Base-by-base conservation (phyloP, 1,140 invertebrate genomes). In the Amyelois transitella region DNA sequence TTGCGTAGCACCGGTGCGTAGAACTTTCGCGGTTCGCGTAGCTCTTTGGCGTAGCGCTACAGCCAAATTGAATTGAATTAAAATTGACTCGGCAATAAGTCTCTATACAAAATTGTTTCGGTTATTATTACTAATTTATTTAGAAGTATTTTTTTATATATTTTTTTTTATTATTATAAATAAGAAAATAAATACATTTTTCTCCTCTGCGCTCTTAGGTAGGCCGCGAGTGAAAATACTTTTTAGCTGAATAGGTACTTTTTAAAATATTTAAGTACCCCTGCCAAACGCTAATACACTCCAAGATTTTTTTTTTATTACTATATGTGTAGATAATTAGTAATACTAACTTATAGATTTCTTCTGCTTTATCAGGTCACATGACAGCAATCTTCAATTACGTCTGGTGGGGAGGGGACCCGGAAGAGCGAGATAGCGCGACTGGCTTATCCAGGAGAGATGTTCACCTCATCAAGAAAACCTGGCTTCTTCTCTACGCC, bases 331-430 rank as follows among this genome's bases (percentile, higher is more conserved):
- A 28, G 25, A 6, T 28, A 28, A n/a, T n/a, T n/a, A n/a, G n/a
- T n/a, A n/a, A n/a, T n/a, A 28, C 12, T 28, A 18, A 43, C 6
- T 17, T 17, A 4, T 17, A 17, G n/a, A 17, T 17, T 17, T 45
- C 18, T 19, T 18, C 7, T 45, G 7, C 6, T 45, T 2, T 45
- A 19, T 8, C 43, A 45, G 43, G 43, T 6, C 1, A 12, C 7
- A 75, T 75, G 66, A 70, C 66, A 32, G 59, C 67, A 19, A 69
- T 68, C 60, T 43, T 78, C 47, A 76, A 66, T 48, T 66, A 69
- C 10, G 58, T 77, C 18, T 78, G 73, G 76, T 88, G 85, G 85
- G 81, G 78, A 8, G 77, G 78, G 1, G 69, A 86, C 49, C 78
- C 85, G 6, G 82, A 88, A 49, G 55, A 47, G 7, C 51, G 57